Base-by-base conservation (phyloP, 2,113 vertebrate species). In the Pao palembangensis region DNA sequence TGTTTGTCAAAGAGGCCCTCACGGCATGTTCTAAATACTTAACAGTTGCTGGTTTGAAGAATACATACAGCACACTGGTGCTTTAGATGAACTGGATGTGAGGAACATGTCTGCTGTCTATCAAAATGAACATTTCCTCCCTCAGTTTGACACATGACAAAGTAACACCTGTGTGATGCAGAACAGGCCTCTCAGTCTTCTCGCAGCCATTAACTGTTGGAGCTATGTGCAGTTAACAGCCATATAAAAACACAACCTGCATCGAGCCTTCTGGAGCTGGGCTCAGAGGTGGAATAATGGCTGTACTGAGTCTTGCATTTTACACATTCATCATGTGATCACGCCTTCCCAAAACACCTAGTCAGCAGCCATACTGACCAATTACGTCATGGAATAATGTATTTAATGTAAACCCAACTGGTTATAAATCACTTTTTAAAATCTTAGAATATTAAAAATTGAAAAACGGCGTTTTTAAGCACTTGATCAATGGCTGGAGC, bases 51-150 rank as follows among this genome's bases (percentile, higher is more conserved):
- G 50, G 53, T 70, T 76, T 64, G 61, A 73, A 70, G 58, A 23
- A 5, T 38, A 19, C 60, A 49, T 56, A 41, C 43, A 47, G 34
- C 67, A 69, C 69, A 71, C 69, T 38, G 71, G 50, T 48, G 67
- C 62, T 79, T 78, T 62, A 54, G 69, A 77, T 69, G 61, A 63
- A 51, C 52, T 59, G 44, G 55, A 58, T 48, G 43, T 42, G 28
- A 47, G 64, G 21, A 57, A 51, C 12, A 2, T 64, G 67, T 42
- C 83, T 89, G 87, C 67, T 64, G 75, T 81, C 78, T 60, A 60
- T 88, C 87, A 85, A 61, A 57, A 61, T 60, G 64, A 81, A 63
- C 55, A 58, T 76, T 85, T 85, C 70, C 82, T 66, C 51, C 78
- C 64, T 64, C 42, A 25, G 70, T 67, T 67, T 84, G 86, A 85